Percentiles rank a stretch among this genome's conserved stretches.
phyloP scores from a whole-genome alignment of 2,888 invertebrate species.

The Caenorhabditis zanzibari region DNA sequence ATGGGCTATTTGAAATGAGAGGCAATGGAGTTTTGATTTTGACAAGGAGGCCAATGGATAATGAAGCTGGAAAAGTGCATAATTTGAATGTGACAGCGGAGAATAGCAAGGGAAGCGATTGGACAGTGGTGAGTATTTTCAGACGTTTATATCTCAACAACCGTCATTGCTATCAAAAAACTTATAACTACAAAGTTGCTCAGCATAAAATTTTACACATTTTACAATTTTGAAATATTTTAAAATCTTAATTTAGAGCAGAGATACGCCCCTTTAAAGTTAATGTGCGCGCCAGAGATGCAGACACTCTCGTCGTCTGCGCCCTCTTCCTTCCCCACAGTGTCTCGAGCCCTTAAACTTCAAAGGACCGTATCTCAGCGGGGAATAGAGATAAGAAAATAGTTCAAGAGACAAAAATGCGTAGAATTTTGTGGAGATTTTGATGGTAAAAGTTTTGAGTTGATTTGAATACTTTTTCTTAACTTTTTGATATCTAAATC shows the following conservation, averaged over 20 bases:
- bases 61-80: conserved; percentile 72
- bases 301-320: no score
- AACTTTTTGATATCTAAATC: no score
- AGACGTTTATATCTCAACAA: not conserved
- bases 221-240: not conserved
- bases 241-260: not conserved
- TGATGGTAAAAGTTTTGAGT: no score
- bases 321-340: no score
- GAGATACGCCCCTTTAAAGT: not conserved
- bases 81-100: conserved; percentile 76
- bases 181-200: not conserved
- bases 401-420: not conserved
- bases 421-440: not conserved
- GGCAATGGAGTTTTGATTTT: conserved; percentile 71
- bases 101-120: conserved; percentile 70
- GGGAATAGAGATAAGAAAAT: not conserved
- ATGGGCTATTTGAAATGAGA: conserved; percentile 62
- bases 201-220: conserved; percentile 9
- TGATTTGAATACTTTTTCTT: no score
- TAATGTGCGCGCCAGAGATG: not conserved
- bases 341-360: not conserved
- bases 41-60: conserved; percentile 68
- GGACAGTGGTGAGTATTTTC: conserved; percentile 59
- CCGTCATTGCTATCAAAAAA: not conserved
- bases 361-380: not conserved